Conservation (phyloP, 2,113 vertebrate genomes). For the Podocnemis expansa region DNA sequence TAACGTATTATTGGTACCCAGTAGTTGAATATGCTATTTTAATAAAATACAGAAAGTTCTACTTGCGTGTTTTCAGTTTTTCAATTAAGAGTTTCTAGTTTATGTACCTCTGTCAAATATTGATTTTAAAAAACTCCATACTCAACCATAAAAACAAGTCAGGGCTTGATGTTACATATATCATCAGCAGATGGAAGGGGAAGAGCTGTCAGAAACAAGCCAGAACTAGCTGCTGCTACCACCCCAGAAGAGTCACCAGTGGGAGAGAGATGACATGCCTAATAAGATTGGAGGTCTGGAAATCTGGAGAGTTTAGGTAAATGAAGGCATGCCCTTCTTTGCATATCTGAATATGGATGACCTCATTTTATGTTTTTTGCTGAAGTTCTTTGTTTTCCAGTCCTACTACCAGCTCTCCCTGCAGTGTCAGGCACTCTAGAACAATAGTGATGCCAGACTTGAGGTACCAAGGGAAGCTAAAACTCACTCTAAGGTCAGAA, state of each 20-base stretch:
- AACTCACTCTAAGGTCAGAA: not conserved
- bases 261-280: not conserved
- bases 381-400: too few relatives aligned
- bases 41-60: slow-evolving; percentile 89
- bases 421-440: not conserved
- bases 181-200: not conserved
- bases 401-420: too few relatives aligned
- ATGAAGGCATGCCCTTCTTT: not conserved
- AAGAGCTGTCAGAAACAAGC: not conserved
- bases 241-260: not conserved
- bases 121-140: slow-evolving; percentile 20
- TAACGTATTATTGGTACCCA: slow-evolving; percentile 85
- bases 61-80: not conserved
- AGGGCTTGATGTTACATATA: not conserved
- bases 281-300: not conserved
- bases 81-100: slow-evolving; percentile 18
- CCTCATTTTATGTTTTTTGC: too few relatives aligned
- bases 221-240: not conserved
- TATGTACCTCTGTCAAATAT: not conserved
- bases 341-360: not conserved
- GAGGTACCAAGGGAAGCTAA: accelerated
- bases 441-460: not conserved
- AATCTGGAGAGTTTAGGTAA: accelerated
- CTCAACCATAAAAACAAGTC: not conserved
- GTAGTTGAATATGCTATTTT: slow-evolving; percentile 93